Evolutionary conservation across 2,888 invertebrate genomes (phyloP).

Genomic region (Ctena decussata): DNA sequence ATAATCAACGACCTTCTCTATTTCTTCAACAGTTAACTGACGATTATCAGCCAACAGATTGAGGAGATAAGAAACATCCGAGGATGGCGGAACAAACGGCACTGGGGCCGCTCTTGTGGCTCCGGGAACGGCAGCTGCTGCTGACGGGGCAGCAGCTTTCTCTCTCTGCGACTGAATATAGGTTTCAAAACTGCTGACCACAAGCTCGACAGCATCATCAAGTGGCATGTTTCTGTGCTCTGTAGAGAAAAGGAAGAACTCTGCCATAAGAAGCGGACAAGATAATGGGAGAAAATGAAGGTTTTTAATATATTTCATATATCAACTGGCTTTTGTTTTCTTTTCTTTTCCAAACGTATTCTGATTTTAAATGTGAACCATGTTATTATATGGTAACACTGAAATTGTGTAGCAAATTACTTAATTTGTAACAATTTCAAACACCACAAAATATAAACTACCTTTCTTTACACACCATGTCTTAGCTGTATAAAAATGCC

Average conservation of each 20-base stretch:
- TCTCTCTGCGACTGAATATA: constrained; percentile 81
- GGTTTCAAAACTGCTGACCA: constrained; percentile 88
- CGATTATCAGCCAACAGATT: constrained; percentile 94
- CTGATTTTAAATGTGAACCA: no score
- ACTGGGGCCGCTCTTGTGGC: constrained; percentile 48
- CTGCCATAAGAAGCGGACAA: no score
- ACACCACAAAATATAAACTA: no score
- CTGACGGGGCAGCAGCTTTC: constrained; percentile 72
- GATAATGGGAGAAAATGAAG: no score
- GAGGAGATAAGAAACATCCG: constrained; percentile 88
- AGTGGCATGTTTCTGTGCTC: constrained; percentile 99
- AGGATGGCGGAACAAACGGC: constrained; percentile 78
- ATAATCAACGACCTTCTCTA: constrained; percentile 88
- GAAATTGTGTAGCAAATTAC: no score
- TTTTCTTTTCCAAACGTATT: no score
- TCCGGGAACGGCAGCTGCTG: constrained; percentile 31
- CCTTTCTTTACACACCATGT: no score
- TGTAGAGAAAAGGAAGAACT: constrained; percentile 83
- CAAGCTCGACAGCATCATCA: constrained; percentile 94
- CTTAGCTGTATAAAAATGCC: no score
- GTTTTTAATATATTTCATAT: no score
- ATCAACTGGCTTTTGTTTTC: no score
- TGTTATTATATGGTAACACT: no score
- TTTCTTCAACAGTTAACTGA: constrained; percentile 86
- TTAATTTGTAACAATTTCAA: no score